Conservation (phyloP, 2,888 invertebrate genomes). For the Dryobotodes eremita region DNA sequence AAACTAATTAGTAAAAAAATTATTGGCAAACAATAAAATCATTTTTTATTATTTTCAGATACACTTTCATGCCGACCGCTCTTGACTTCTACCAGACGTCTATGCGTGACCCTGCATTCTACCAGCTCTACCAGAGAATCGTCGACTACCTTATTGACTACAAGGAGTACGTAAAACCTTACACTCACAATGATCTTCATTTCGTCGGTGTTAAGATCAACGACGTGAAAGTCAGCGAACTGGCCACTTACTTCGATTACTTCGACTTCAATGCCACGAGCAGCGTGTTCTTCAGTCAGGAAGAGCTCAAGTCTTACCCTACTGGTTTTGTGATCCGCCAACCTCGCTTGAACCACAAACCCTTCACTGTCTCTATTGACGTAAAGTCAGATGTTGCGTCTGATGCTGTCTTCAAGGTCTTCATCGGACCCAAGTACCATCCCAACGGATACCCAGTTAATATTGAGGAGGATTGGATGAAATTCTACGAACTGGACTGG, state of each 20-base stretch:
- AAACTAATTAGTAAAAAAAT: not conserved
- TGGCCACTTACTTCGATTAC: constrained; percentile 93
- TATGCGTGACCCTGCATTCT: constrained; percentile 94
- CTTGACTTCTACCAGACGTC: constrained; percentile 92
- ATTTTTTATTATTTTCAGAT: constrained; percentile 71
- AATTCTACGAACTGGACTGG: constrained; percentile 92
- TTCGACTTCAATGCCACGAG: constrained; percentile 92
- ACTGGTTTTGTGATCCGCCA: constrained; percentile 91
- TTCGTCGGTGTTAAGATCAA: constrained; percentile 92
- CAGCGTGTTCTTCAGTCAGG: constrained; percentile 79
- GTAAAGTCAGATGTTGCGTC: constrained; percentile 91
- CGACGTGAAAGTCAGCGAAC: constrained; percentile 91
- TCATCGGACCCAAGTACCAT: constrained; percentile 93
- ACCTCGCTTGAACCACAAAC: constrained; percentile 93
- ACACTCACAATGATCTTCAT: constrained; percentile 90
- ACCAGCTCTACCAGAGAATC: constrained; percentile 92
- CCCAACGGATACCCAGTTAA: constrained; percentile 87
- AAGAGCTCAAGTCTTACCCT: constrained; percentile 80
- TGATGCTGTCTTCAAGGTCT: constrained; percentile 92
- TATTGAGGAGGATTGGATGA: constrained; percentile 90
- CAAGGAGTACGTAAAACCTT: constrained; percentile 90
- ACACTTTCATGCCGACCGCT: constrained; percentile 88
- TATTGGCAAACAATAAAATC: not conserved
- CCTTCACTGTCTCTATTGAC: constrained; percentile 91
- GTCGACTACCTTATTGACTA: constrained; percentile 90